Conservation (phyloP, 2,797 vertebrate species). For the Lepilemur septentrionalis region DNA sequence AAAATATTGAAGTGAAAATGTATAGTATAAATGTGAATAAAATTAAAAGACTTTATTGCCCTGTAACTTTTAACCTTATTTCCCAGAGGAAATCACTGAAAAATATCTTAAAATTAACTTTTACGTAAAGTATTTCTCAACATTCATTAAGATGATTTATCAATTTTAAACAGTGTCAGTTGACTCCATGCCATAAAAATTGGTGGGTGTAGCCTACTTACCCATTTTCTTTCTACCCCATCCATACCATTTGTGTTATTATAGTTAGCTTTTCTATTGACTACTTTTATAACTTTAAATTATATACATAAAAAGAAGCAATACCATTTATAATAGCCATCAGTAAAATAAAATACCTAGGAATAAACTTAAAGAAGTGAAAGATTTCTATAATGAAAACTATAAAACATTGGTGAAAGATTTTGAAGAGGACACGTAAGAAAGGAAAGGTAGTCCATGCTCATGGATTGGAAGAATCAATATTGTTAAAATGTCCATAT, state of each 20-base stretch:
- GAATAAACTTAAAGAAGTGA: background rate
- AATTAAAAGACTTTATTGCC: background rate
- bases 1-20: constrained; percentile 29
- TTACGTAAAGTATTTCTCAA: background rate
- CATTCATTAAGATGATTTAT: background rate
- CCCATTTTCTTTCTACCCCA: background rate
- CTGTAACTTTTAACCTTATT: background rate
- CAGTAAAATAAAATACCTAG: background rate
- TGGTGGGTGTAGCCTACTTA: background rate
- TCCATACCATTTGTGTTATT: background rate
- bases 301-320: background rate
- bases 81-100: constrained; percentile 18
- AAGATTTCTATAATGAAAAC: background rate
- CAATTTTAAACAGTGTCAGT: background rate
- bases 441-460: background rate
- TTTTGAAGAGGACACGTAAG: background rate
- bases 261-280: background rate
- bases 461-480: background rate
- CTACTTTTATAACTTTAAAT: constrained; percentile 8
- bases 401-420: background rate
- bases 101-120: background rate
- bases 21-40: background rate
- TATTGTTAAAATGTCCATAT: no score
- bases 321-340: background rate
- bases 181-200: background rate